These are phyloP conservation scores for Mastomys natalensis DNA, from an alignment of 2,113 vertebrate species.

Conservation along the genomic window DNA sequence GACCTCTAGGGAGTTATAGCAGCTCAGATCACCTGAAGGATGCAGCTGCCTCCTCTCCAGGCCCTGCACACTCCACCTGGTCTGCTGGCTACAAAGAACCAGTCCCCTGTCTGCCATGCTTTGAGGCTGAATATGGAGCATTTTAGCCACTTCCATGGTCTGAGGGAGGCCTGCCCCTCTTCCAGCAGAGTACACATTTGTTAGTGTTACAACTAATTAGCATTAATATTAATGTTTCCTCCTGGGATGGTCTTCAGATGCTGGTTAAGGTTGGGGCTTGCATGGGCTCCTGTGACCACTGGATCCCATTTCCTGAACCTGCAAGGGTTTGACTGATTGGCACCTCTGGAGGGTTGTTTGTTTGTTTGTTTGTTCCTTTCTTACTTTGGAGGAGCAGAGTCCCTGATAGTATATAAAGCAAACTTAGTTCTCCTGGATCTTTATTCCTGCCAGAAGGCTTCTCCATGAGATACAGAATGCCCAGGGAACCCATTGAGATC, in stretches of 20 bases:
- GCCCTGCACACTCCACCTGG: background rate
- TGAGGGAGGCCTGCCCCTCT: background rate
- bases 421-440: background rate
- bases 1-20: background rate
- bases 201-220: fast-evolving
- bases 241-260: fast-evolving
- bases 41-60: background rate
- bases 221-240: background rate
- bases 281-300: fast-evolving
- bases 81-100: background rate
- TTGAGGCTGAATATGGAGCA: background rate
- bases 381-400: background rate
- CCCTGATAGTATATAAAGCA: no score
- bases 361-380: background rate
- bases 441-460: background rate
- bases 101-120: background rate
- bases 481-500: no score
- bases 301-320: background rate
- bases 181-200: fast-evolving
- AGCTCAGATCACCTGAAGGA: background rate
- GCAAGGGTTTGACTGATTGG: background rate
- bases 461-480: fast-evolving
- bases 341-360: background rate
- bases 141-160: fast-evolving
- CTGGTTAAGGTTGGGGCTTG: background rate